Percentiles rank a stretch among this genome's conserved stretches.
Conservation (phyloP, 2,888 invertebrate genomes). For the Argyresthia goedartella region DNA sequence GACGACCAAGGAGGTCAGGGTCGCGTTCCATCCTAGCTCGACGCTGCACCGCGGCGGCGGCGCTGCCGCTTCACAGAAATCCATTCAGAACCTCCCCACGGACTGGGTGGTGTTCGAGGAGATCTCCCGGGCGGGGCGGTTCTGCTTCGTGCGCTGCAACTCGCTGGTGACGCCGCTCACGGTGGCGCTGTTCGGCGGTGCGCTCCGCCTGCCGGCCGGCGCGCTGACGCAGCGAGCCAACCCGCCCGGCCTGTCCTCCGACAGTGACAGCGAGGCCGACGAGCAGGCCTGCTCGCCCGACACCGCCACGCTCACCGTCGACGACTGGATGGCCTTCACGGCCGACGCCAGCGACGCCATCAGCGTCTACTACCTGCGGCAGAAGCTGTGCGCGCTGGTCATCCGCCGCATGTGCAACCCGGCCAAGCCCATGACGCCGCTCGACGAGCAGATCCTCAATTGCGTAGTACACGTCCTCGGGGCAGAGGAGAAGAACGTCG, state of each 20-base stretch:
- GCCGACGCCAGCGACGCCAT: slow-evolving; percentile 77
- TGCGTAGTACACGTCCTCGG: slow-evolving; percentile 77
- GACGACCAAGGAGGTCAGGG: slow-evolving; percentile 71
- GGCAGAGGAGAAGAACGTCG: slow-evolving; percentile 78
- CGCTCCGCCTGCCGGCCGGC: slow-evolving; percentile 69
- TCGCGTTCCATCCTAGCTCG: slow-evolving; percentile 72
- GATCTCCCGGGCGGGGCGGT: slow-evolving; percentile 77
- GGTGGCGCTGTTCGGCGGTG: slow-evolving; percentile 84
- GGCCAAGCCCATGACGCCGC: slow-evolving; percentile 61
- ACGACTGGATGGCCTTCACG: slow-evolving; percentile 82
- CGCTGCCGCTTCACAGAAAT: slow-evolving; percentile 33
- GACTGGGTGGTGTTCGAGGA: slow-evolving; percentile 93
- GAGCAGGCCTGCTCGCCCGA: slow-evolving; percentile 43
- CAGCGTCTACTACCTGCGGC: slow-evolving; percentile 75
- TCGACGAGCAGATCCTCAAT: slow-evolving; percentile 78
- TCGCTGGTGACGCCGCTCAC: slow-evolving; percentile 87
- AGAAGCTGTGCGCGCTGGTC: slow-evolving; percentile 80
- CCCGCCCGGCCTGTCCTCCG: slow-evolving; percentile 55
- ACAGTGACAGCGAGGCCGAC: slow-evolving; percentile 58
- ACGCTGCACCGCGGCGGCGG: slow-evolving; percentile 73
- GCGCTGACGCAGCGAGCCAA: slow-evolving; percentile 56
- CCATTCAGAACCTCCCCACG: slow-evolving; percentile 69
- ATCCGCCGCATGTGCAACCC: slow-evolving; percentile 73
- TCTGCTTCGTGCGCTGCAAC: slow-evolving; percentile 81
- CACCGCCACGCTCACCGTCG: slow-evolving; percentile 69